Evolutionary conservation across 1,140 invertebrate species (phyloP).

Genomic region (Triops cancriformis): DNA sequence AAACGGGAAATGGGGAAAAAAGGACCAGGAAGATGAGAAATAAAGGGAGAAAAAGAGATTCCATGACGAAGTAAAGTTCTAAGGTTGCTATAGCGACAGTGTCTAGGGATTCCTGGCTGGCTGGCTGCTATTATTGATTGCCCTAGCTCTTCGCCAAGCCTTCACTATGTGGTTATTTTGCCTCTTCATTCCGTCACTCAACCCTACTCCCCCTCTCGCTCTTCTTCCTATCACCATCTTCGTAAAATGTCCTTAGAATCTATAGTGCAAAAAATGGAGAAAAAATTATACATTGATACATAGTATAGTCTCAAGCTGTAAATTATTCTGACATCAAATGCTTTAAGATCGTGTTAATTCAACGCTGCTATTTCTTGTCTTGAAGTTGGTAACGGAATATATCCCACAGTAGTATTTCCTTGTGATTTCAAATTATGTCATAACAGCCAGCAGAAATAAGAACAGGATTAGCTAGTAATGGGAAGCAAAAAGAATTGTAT

Average conservation of each 20-base stretch:
- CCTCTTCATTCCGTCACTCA: neutral
- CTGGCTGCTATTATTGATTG: conserved; percentile 10
- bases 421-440: too few species aligned
- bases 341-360: too few species aligned
- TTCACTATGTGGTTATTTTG: neutral
- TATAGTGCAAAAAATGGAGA: too few species aligned
- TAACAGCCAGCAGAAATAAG: too few species aligned
- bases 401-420: too few species aligned
- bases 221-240: neutral
- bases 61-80: neutral
- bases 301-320: too few species aligned
- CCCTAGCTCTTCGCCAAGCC: neutral
- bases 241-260: neutral
- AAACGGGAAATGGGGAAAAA: neutral
- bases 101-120: conserved; percentile 4
- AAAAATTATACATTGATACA: too few species aligned
- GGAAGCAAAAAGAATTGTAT: too few species aligned
- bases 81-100: conserved; percentile 2
- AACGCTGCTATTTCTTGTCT: too few species aligned
- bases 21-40: neutral
- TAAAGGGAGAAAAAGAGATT: neutral
- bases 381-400: too few species aligned
- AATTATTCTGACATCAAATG: too few species aligned
- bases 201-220: neutral
- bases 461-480: too few species aligned